phyloP scores from a whole-genome alignment of 1,140 invertebrate genomes.

The Drosophila pseudoananassae region DNA sequence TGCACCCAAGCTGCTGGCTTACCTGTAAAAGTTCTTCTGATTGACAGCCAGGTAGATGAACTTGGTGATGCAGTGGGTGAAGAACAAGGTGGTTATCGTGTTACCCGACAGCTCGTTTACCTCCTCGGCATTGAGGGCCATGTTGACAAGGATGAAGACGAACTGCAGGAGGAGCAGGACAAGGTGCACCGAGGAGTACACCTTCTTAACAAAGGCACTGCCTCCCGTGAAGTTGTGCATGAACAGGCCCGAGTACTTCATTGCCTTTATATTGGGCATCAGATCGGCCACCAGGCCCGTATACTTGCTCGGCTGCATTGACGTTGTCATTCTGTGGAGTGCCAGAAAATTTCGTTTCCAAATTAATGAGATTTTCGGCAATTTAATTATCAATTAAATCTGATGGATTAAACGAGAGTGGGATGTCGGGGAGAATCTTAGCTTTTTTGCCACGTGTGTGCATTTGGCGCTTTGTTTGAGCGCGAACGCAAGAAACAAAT shows the following conservation, averaged over 20 bases:
- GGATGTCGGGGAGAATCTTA: neutral
- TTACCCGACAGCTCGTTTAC: constrained; percentile 92
- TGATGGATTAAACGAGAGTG: constrained; percentile 2
- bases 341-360: constrained; percentile 3
- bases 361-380: constrained; percentile 36
- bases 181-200: constrained; percentile 87
- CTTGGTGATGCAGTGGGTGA: constrained; percentile 91
- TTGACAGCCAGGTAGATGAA: constrained; percentile 89
- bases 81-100: constrained; percentile 92
- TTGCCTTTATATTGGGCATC: constrained; percentile 91
- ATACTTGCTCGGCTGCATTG: constrained; percentile 76
- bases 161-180: constrained; percentile 88
- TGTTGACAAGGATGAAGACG: constrained; percentile 87
- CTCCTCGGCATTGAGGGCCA: constrained; percentile 89
- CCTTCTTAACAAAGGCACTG: constrained; percentile 86
- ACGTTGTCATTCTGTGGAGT: constrained; percentile 51
- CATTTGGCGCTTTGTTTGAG: neutral
- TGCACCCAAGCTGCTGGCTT: constrained; percentile 29
- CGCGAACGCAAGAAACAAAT: constrained; percentile 15
- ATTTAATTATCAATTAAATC: constrained; percentile 23
- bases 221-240: constrained; percentile 91
- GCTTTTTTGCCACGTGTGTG: no score
- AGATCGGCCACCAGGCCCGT: constrained; percentile 91
- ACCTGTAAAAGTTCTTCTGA: constrained; percentile 91
- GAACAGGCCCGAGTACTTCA: constrained; percentile 91